Conservation (phyloP, 2,797 vertebrate species). For the Sphenodon punctatus region DNA sequence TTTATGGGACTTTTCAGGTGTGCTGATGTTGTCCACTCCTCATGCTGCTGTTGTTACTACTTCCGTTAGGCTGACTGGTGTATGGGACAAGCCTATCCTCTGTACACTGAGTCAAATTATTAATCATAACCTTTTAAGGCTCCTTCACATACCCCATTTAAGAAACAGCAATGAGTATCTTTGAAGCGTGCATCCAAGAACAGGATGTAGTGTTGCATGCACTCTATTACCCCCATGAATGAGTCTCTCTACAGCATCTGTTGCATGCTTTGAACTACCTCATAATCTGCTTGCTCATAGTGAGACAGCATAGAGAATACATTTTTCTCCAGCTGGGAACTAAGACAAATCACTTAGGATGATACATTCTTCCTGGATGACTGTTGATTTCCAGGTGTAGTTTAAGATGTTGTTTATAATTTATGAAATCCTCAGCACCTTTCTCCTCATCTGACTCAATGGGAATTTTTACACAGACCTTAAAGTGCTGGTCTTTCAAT, state of each 20-base stretch:
- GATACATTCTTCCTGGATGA: neutral
- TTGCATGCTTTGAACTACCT: neutral
- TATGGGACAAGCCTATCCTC: neutral
- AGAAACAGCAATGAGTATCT: neutral
- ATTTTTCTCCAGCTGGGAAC: slow-evolving; percentile 6
- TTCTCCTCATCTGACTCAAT: no score
- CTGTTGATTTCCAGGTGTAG: neutral
- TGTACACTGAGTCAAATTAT: neutral
- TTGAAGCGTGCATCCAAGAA: slow-evolving; percentile 9
- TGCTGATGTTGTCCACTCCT: neutral
- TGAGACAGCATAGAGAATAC: neutral
- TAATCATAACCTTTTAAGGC: slow-evolving; percentile 7
- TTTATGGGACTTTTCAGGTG: neutral
- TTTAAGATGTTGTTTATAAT: neutral
- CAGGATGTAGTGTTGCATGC: neutral
- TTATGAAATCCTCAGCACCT: no score
- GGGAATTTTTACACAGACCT: no score
- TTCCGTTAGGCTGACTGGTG: neutral
- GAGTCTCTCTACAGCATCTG: neutral
- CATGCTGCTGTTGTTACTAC: neutral
- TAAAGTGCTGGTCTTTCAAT: no score
- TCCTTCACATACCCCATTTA: neutral
- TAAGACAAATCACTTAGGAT: slow-evolving; percentile 20
- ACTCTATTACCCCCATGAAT: neutral
- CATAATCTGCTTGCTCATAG: neutral